phyloP scores from a whole-genome alignment of 2,888 invertebrate genomes.

The Amphipoea lucens region DNA sequence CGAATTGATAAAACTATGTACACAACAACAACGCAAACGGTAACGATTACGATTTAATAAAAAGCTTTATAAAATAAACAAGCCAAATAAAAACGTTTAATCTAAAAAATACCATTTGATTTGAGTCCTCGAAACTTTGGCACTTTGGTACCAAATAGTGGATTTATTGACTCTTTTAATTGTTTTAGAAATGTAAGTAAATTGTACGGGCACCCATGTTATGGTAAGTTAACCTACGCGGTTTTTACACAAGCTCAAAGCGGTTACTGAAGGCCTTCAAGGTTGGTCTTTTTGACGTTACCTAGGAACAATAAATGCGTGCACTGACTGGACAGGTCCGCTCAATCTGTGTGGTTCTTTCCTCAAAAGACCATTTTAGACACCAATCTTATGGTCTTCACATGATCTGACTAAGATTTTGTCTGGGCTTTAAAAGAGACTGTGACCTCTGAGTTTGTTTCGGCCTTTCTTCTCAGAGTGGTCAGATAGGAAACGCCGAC shows the following conservation, averaged over 20 bases:
- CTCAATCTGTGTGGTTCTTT: too few species aligned
- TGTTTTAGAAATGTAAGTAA: background rate
- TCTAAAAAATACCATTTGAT: background rate
- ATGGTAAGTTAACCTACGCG: background rate
- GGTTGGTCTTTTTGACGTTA: background rate
- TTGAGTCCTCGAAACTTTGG: background rate
- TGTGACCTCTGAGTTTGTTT: too few species aligned
- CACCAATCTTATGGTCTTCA: too few species aligned
- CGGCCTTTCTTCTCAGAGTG: too few species aligned
- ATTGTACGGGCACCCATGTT: background rate
- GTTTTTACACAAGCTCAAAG: background rate
- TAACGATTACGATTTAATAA: background rate
- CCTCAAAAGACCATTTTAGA: too few species aligned
- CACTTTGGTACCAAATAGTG: background rate
- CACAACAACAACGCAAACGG: too few species aligned
- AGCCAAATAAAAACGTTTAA: background rate
- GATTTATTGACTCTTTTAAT: background rate
- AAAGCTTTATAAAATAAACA: background rate
- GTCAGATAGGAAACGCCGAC: too few species aligned
- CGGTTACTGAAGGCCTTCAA: background rate
- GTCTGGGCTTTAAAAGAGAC: too few species aligned
- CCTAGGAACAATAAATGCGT: background rate
- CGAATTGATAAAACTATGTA: background rate
- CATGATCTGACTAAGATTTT: too few species aligned
- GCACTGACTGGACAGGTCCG: too few species aligned